phyloP scores from a whole-genome alignment of 2,797 vertebrate species.

The Leuciscus waleckii region DNA sequence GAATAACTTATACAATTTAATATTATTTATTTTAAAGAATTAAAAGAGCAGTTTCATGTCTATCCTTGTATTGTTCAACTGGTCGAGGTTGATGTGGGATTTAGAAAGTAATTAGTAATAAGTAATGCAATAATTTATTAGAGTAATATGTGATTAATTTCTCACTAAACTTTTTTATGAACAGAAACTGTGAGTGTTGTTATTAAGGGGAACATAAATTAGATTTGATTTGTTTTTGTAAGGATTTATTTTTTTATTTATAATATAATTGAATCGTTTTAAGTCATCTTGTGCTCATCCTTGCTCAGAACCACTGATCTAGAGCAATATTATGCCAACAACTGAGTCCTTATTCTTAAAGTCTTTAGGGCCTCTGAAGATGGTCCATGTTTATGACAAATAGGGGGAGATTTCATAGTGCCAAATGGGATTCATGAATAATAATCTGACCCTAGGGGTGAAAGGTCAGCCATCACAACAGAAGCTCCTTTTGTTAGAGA shows the following conservation, averaged over 20 bases:
- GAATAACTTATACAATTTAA: not conserved
- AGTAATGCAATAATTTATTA: no score
- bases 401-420: not conserved
- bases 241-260: not conserved
- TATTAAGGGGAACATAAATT: not conserved
- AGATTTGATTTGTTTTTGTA: not conserved
- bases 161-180: not conserved
- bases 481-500: not conserved
- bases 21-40: not conserved
- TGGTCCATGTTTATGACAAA: not conserved
- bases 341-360: not conserved
- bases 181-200: not conserved
- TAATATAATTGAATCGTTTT: not conserved
- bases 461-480: conserved; percentile 1
- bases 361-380: not conserved
- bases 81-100: not conserved
- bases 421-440: not conserved
- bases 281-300: not conserved
- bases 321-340: not conserved
- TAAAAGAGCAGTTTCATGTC: not conserved
- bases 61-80: not conserved
- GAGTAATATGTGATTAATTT: no score
- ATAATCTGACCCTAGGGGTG: not conserved
- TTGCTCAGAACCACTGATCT: not conserved
- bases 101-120: not conserved